Percentiles rank a stretch among this genome's conserved stretches.
Conservation (phyloP, 1,140 invertebrate species). For the Cepaea nemoralis region DNA sequence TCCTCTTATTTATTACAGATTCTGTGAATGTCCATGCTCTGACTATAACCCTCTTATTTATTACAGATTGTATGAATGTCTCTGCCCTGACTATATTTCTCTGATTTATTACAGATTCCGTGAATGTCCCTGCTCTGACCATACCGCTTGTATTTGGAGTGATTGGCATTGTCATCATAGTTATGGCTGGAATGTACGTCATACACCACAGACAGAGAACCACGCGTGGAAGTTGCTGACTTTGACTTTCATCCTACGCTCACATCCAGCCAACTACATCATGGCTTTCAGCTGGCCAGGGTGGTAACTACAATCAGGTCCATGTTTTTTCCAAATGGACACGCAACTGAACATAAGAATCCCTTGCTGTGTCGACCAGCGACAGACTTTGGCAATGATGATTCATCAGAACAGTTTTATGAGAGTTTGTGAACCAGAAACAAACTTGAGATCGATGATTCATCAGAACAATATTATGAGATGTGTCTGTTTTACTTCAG, state of each 20-base stretch:
- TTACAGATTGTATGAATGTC: no score
- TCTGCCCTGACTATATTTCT: neutral
- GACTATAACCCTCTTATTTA: no score
- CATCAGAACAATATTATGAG: no score
- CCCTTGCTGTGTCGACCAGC: no score
- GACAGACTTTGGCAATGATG: no score
- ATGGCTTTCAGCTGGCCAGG: neutral
- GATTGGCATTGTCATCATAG: slow-evolving; percentile 35
- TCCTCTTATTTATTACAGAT: no score
- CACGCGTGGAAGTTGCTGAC: slow-evolving; percentile 47
- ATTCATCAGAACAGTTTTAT: no score
- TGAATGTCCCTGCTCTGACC: slow-evolving; percentile 31
- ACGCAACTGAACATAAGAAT: neutral
- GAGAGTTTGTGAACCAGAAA: no score
- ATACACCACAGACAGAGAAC: slow-evolving; percentile 41
- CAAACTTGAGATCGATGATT: no score
- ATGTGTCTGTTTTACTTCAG: no score
- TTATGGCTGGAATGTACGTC: slow-evolving; percentile 40
- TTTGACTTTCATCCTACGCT: slow-evolving; percentile 50
- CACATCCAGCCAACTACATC: neutral
- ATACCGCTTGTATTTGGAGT: neutral
- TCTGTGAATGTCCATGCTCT: no score
- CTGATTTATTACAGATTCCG: slow-evolving; percentile 39
- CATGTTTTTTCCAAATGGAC: neutral
- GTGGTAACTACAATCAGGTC: slow-evolving; percentile 2